Percentiles rank a stretch among this genome's conserved stretches.
Evolutionary conservation across 2,888 invertebrate species (phyloP).

Genomic region (Zeuzera pyrina): DNA sequence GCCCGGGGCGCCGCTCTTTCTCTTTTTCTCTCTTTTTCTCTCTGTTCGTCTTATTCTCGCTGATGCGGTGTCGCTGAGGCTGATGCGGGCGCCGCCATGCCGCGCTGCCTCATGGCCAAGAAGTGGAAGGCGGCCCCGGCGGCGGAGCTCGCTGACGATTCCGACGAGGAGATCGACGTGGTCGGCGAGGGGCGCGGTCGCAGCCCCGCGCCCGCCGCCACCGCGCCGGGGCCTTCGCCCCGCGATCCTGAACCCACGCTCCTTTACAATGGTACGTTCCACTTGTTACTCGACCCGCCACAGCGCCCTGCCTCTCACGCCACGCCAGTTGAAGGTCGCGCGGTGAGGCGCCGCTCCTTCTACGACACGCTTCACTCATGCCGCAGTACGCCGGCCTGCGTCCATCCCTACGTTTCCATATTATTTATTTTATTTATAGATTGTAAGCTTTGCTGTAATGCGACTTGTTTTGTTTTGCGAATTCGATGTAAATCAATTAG

Average conservation of each 20-base stretch:
- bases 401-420: no score
- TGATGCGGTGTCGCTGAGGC: constrained; percentile 69
- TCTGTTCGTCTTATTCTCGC: constrained; percentile 69
- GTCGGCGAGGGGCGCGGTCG: constrained; percentile 82
- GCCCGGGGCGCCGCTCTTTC: constrained; percentile 62
- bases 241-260: constrained; percentile 80
- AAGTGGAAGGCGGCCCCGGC: constrained; percentile 87
- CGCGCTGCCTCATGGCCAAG: constrained; percentile 96
- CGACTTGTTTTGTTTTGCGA: constrained; percentile 45
- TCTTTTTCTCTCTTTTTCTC: constrained; percentile 63
- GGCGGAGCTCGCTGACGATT: constrained; percentile 75
- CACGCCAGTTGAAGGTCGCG: no score
- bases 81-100: constrained; percentile 81
- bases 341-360: no score
- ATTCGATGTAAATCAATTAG: constrained; percentile 24
- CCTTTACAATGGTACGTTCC: constrained; percentile 86
- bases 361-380: no score
- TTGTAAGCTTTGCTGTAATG: constrained; percentile 27
- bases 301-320: no score
- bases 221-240: constrained; percentile 80
- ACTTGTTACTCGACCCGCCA: no score
- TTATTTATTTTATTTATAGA: no score
- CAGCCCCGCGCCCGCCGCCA: constrained; percentile 68
- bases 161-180: constrained; percentile 89
- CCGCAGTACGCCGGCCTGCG: no score